Evolutionary conservation across 92 coral and sea anemone genomes (phyloP).

Genomic region (Chrysogorgia sp.): DNA sequence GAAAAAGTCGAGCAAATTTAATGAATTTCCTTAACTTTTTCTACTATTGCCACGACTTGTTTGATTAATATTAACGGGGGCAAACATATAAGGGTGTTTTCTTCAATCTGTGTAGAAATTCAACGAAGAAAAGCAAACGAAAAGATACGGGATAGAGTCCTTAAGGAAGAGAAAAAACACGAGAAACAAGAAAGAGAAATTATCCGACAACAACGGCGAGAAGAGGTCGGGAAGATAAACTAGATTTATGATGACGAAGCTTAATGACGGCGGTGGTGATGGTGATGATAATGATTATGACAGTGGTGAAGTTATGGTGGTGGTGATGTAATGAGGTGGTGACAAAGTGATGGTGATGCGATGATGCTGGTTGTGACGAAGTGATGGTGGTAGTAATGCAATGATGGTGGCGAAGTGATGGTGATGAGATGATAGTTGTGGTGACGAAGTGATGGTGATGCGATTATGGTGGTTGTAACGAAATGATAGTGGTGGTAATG

Average conservation of each 20-base stretch:
- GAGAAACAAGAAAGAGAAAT: constrained; percentile 68
- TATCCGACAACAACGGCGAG: constrained; percentile 79
- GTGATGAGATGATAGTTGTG: not conserved
- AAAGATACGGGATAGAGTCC: constrained; percentile 17
- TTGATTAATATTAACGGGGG: not conserved
- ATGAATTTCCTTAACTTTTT: no score
- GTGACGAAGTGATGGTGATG: no score
- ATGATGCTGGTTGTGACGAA: no score
- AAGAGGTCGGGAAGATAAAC: constrained; percentile 60
- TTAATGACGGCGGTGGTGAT: no score
- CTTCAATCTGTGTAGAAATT: not conserved
- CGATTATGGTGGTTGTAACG: no score
- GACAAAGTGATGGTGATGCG: not conserved
- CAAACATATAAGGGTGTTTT: not conserved
- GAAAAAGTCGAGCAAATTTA: no score
- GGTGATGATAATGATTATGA: no score
- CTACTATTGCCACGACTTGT: no score
- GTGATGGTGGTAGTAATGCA: not conserved
- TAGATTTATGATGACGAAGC: not conserved
- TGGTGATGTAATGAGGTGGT: not conserved
- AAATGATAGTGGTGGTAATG: not conserved
- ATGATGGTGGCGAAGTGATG: not conserved
- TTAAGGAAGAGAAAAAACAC: constrained; percentile 67
- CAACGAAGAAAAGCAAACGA: constrained; percentile 24
- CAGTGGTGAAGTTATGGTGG: no score